Evolutionary conservation across 1,140 invertebrate genomes (phyloP).

Genomic region (Macrosteles quadrilineatus): DNA sequence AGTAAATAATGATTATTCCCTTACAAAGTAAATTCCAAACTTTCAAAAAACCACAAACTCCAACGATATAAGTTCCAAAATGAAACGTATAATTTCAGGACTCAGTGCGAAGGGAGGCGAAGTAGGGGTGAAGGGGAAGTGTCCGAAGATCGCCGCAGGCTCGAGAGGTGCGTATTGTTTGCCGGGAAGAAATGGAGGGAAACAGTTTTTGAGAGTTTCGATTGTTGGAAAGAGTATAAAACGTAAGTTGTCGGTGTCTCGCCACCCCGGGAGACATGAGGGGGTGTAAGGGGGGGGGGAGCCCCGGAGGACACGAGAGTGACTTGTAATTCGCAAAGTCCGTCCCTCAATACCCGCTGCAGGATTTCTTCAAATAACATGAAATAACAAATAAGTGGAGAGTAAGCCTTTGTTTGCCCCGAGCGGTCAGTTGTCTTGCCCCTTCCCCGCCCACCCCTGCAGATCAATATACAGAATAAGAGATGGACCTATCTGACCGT

Average conservation of each 20-base stretch:
- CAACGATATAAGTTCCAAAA: too few species aligned
- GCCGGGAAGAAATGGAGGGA: background rate
- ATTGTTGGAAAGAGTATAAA: slow-evolving; percentile 27
- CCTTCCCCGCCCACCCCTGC: background rate
- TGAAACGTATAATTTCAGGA: too few species aligned
- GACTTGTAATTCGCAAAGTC: slow-evolving; percentile 27
- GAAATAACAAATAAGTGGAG: slow-evolving; percentile 32
- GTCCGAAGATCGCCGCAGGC: background rate
- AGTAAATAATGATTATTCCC: too few species aligned
- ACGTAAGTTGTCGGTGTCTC: slow-evolving; percentile 17
- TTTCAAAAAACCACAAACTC: too few species aligned
- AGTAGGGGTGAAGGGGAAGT: background rate
- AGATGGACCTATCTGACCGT: slow-evolving; percentile 29
- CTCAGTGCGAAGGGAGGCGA: background rate
- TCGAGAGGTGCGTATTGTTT: background rate
- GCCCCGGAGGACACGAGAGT: background rate
- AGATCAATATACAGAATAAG: slow-evolving; percentile 30
- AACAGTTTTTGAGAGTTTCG: slow-evolving; percentile 21
- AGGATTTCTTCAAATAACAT: slow-evolving; percentile 32
- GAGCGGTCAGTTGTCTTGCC: slow-evolving; percentile 22
- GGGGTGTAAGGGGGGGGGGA: background rate
- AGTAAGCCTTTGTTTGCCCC: slow-evolving; percentile 28
- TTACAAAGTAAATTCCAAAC: too few species aligned
- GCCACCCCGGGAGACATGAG: too few species aligned
- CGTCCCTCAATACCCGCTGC: slow-evolving; percentile 3